Base-by-base conservation (phyloP, 2,797 vertebrate genomes). In the Spondyliosoma cantharus region DNA sequence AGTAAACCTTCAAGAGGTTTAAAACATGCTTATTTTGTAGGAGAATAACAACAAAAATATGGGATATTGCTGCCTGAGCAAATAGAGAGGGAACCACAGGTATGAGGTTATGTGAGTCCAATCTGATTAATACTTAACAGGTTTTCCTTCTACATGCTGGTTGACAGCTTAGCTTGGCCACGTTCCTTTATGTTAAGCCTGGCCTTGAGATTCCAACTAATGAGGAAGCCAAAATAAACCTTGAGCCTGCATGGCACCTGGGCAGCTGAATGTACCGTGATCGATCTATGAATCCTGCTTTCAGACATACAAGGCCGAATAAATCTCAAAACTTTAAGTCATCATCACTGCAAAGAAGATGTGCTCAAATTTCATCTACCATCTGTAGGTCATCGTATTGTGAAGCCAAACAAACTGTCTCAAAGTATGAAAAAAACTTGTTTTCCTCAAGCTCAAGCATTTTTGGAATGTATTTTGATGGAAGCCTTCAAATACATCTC, bases 141-240 rank as follows among this genome's bases (percentile, higher is more conserved):
- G 76, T 53, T 83, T 67, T 86, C 24, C 45, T 58, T 80, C 63
- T 67, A 74, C 70, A 78, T 78, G 62, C 52, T 81, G 81, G 74
- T 59, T 81, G 80, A 88, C 81, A 87, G 82, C 82, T 91, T 75
- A 54, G 63, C 67, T 84, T 83, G 89, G 86, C 84, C 70, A 83
- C 80, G 29, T 86, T 89, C 63, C 84, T 76, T 81, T 87, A 81
- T 82, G 83, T 75, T 73, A 71, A 78, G 79, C 63, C 20, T 7
- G 83, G 80, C 80, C 68, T 78, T 22, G 1, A 75, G 74, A 61
- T 81, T 75, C 78, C 79, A 74, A 22, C 78, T 91, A 93, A 90
- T 78, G 72, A 90, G 85, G 73, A 74, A 62, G 81, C 76, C 84
- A 90, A 89, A 90, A 89, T 86, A 89, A 89, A 87, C 82, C 87